A percentile compares a stretch with the other conserved stretches of the same genome.
phyloP scores from a whole-genome alignment of 2,113 vertebrate genomes.

The Cettia cetti region DNA sequence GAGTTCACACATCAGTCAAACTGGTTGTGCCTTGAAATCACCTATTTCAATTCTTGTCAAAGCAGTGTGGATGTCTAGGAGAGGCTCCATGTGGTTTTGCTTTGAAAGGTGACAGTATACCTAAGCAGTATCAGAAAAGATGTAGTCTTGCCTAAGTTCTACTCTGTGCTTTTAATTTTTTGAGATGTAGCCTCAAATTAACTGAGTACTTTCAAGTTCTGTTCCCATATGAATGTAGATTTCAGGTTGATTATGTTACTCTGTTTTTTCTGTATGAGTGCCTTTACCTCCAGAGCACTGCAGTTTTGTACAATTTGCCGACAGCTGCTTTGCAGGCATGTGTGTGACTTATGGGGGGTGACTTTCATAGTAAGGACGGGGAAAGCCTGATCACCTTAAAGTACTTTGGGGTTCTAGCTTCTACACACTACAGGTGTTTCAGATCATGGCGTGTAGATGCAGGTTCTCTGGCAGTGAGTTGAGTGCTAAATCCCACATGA shows the following conservation, averaged over 20 bases:
- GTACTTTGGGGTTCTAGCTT: not conserved
- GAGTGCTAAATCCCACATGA: not conserved
- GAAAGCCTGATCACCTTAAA: not conserved
- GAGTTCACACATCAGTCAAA: not conserved
- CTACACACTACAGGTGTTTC: not conserved
- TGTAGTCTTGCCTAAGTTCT: not conserved
- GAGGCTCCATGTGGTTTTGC: not conserved
- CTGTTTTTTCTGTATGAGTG: not conserved
- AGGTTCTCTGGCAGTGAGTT: not conserved
- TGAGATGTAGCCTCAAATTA: not conserved
- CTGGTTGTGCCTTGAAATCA: not conserved
- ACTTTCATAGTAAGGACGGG: not conserved
- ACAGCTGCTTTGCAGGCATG: not conserved
- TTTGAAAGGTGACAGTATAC: not conserved
- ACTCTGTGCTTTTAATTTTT: not conserved
- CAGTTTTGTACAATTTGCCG: not conserved
- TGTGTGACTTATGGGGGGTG: not conserved
- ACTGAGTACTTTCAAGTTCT: not conserved
- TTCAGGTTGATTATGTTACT: not conserved
- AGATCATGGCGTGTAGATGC: not conserved
- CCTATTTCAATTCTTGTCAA: not conserved
- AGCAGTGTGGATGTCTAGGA: not conserved
- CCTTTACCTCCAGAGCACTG: not conserved
- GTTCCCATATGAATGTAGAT: not conserved
- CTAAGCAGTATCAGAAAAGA: not conserved